Base-by-base conservation (phyloP, 2,888 invertebrate species). In the Acutogordius australiensis region DNA sequence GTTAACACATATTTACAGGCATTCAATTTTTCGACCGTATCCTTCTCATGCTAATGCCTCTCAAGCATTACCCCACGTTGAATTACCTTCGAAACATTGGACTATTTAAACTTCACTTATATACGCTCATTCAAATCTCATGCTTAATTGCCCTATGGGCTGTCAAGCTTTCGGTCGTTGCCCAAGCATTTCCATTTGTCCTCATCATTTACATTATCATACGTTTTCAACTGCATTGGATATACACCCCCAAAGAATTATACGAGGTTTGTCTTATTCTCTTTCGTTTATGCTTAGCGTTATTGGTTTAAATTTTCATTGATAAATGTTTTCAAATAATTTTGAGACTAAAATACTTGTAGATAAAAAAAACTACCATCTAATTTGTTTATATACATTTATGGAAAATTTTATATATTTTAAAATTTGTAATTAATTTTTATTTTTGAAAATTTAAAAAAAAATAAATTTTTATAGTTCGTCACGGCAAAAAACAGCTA, bases 11-110 rank as follows among this genome's bases (percentile, higher is more conserved):
- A n/a, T n/a, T n/a, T n/a, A 21, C 4, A 51, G 51, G 70, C 30
- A 68, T 71, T 51, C 86, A 94, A 72, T 84, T 94, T 73, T 86
- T 90, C 69, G 88, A 94, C 70, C 79, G 94, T 64, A 80, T 94
- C 60, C 73, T 88, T 65, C 85, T 94, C 62, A 81, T 94, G 78
- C 80, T 94, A 63, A 94, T 94, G 88, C 91, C 94, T 13, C 82
- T 82, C 67, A 94, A 94, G 71, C 94, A 94, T 74, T 94, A 94
- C 69, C 91, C 94, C 0, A 91, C 94, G 70, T 84, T 87, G 69
- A 86, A 87, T 80, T 94, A 87, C 74, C 78, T 94, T 63, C 79
- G 91, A 59, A 64, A 67, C 65, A 70, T 70, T 62, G 51, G 51
- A 26, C 26, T 51, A 0, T 77, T 79, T 71, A 86, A 85, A 72